Evolutionary conservation across 2,113 vertebrate genomes (phyloP), one percentile per base, ranked within the genome.

Genomic region (Pangasianodon hypophthalmus): DNA sequence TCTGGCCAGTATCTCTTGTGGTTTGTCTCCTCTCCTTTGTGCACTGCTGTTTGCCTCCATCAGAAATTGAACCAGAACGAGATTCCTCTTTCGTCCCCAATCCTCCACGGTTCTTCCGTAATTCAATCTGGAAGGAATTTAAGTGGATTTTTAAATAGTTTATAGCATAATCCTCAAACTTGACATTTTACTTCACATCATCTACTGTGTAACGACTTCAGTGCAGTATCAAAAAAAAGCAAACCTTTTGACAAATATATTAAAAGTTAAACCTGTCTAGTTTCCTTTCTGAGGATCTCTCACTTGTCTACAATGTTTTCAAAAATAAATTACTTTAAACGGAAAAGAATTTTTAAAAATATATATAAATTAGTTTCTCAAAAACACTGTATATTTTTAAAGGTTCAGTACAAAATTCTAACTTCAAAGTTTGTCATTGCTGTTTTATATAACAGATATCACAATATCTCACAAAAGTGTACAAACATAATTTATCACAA

Each of bases 91-190:
- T 96, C 2, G 93, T 87, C 6, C 89, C 41, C 14, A 95, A 87
- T 1, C 90, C 95, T 75, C 95, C 90, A 71, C 93, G 85, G 81
- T 88, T 94, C 91, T 95, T 96, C 19, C 96, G 94, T 26, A 96
- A 92, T 89, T 96, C 96, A 81, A 96, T 96, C 96, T 96, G 90
- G 14, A 73, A 73, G 54, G 50, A 67, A 29, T 67, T 91, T 14
- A 87, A 6, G 86, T 50, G 82, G 16, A 0, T 18, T 67, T 46
- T 85, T 21, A 88, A 50, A 62, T 32, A 41, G 54, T 60, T 37
- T 86, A 41, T 29, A 58, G 67, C 32, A 56, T 58, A 4, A 37
- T 67, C 13, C 77, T 54, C 7, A 58, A 54, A 54, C 14, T 10
- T 52, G 29, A 81, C 16, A 29, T 7, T 82, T 18, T 6, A 80